Percentiles rank a stretch among this genome's conserved stretches.
These are phyloP conservation scores for Smittia sp. DNA, from an alignment of 2,888 invertebrate species.

Conservation along the genomic window DNA sequence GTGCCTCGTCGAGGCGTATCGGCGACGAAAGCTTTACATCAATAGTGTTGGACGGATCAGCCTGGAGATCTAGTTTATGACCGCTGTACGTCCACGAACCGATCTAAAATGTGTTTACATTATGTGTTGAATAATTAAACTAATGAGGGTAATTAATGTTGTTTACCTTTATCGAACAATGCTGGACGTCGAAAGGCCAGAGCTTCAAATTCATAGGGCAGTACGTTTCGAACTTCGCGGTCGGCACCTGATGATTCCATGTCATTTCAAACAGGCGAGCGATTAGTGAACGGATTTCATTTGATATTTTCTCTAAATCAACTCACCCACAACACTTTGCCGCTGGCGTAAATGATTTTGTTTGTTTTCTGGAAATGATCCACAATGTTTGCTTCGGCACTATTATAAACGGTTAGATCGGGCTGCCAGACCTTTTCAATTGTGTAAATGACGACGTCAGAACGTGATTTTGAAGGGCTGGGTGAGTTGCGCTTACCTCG, in stretches of 20 bases:
- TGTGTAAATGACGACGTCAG: neutral
- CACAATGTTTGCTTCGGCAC: conserved; percentile 60
- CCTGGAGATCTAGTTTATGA: conserved; percentile 58
- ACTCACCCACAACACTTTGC: conserved; percentile 59
- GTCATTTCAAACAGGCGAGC: neutral
- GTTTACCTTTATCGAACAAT: conserved; percentile 61
- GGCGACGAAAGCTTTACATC: neutral
- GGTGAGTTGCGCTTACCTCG: conserved; percentile 52
- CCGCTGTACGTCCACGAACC: conserved; percentile 71
- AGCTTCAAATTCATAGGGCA: conserved; percentile 64
- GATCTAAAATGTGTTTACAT: conserved; percentile 14
- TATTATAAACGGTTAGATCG: conserved; percentile 70
- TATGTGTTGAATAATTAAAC: too few relatives aligned
- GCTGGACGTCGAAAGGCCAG: conserved; percentile 76
- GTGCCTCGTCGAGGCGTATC: neutral
- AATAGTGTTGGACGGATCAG: conserved; percentile 41
- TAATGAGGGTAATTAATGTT: neutral
- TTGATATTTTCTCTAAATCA: neutral
- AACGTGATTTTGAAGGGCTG: neutral
- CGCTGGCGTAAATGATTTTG: conserved; percentile 55
- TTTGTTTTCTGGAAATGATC: conserved; percentile 61
- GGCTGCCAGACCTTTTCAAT: conserved; percentile 65
- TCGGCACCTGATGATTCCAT: conserved; percentile 54
- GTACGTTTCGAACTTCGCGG: conserved; percentile 64
- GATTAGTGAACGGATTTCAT: neutral